Conservation (phyloP, 2,113 vertebrate genomes). For the Macquaria ambigua region DNA sequence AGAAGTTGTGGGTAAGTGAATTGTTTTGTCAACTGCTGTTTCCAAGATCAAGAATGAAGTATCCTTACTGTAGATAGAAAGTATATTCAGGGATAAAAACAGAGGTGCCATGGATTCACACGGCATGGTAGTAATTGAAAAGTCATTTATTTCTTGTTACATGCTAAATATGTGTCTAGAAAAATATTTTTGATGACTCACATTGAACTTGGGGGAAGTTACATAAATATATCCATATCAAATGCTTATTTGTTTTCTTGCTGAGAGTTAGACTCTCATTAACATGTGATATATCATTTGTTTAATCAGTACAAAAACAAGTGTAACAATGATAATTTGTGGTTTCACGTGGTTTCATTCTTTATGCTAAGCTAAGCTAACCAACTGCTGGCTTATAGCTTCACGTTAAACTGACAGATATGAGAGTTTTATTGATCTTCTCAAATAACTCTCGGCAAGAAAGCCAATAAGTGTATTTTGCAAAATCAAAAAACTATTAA, state of each 20-base stretch:
- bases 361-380: neutral
- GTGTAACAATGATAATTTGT: neutral
- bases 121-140: neutral
- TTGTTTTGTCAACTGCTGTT: neutral
- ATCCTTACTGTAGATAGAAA: slow-evolving; percentile 1
- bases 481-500: neutral
- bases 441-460: neutral
- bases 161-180: neutral
- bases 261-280: neutral
- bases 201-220: no score
- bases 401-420: neutral
- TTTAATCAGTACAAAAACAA: neutral
- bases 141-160: neutral
- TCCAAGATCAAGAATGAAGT: slow-evolving; percentile 1
- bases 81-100: slow-evolving; percentile 9
- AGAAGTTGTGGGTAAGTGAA: neutral
- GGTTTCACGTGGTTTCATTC: neutral
- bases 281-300: neutral
- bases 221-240: neutral
- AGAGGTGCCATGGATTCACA: neutral
- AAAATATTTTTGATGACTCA: neutral
- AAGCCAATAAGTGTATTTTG: neutral
- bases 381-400: neutral
- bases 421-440: neutral
- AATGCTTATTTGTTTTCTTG: neutral